Percentiles rank a stretch among this genome's conserved stretches.
Conservation (phyloP, 2,888 invertebrate genomes). For the Serrognathus titanus region DNA sequence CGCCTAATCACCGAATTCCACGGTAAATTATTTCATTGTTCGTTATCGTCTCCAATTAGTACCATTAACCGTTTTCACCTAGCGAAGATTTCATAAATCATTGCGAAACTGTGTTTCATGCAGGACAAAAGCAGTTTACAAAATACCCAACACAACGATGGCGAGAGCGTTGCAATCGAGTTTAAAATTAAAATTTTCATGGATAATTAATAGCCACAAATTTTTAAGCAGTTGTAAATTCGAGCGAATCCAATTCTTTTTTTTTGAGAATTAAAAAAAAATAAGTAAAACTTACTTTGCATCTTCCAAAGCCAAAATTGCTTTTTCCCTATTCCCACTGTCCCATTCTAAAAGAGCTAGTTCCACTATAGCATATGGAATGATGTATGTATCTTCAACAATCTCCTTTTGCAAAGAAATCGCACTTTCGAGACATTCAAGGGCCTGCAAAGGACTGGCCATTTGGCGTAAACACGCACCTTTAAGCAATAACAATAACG, state of each 20-base stretch:
- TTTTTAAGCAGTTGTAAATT: no score
- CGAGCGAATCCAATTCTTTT: no score
- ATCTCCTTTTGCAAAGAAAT: constrained; percentile 65
- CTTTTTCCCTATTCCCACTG: constrained; percentile 64
- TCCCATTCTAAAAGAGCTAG: constrained; percentile 75
- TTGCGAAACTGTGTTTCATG: no score
- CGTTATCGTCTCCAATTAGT: neutral
- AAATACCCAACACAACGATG: no score
- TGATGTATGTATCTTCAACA: constrained; percentile 76
- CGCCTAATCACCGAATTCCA: neutral
- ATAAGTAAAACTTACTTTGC: constrained; percentile 66
- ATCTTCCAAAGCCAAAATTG: constrained; percentile 70
- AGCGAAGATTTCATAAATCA: no score
- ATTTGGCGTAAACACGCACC: constrained; percentile 81
- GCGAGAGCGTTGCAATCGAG: no score
- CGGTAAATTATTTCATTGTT: no score
- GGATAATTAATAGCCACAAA: no score
- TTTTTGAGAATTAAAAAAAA: no score
- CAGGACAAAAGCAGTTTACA: no score
- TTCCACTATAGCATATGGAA: constrained; percentile 85
- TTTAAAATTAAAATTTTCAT: neutral
- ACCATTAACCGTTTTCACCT: neutral
- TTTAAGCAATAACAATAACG: constrained; percentile 72
- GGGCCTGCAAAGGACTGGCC: constrained; percentile 72
- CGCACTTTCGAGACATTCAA: constrained; percentile 66